Percentiles rank a stretch among this genome's conserved stretches.
Evolutionary conservation across 2,797 vertebrate species (phyloP).

Genomic region (Bradypodion pumilum): DNA sequence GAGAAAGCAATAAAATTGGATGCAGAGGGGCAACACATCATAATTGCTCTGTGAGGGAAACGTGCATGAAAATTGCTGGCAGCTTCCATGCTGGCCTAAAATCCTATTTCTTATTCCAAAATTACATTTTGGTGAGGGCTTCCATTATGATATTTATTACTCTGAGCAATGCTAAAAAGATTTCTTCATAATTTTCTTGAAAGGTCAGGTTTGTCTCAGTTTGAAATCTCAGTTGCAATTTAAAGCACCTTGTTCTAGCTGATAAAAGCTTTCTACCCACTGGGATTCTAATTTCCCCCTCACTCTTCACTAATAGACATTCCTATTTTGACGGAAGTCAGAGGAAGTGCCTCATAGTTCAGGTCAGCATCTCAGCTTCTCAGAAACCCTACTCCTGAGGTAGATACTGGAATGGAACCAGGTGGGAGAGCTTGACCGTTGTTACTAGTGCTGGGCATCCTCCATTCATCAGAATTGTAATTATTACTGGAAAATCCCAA

Average conservation of each 20-base stretch:
- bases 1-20: background rate
- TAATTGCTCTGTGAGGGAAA: background rate
- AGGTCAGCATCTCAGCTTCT: slow-evolving; percentile 14
- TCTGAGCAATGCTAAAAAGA: slow-evolving; percentile 28
- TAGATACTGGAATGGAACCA: background rate
- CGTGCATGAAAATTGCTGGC: background rate
- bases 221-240: slow-evolving; percentile 34
- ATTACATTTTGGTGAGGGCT: background rate
- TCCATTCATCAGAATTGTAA: background rate
- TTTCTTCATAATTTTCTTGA: background rate
- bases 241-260: slow-evolving; percentile 25
- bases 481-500: background rate
- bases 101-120: background rate
- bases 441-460: background rate
- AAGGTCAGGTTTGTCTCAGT: background rate
- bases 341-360: background rate
- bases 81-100: slow-evolving; percentile 2
- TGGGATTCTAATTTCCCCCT: slow-evolving; percentile 1
- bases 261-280: slow-evolving; percentile 27
- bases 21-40: background rate
- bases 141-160: slow-evolving; percentile 23
- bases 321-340: background rate
- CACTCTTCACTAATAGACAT: background rate
- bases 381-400: background rate
- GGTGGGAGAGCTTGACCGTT: background rate